Evolutionary conservation across 2,888 invertebrate species (phyloP).

Genomic region (Ceriagrion tenellum): DNA sequence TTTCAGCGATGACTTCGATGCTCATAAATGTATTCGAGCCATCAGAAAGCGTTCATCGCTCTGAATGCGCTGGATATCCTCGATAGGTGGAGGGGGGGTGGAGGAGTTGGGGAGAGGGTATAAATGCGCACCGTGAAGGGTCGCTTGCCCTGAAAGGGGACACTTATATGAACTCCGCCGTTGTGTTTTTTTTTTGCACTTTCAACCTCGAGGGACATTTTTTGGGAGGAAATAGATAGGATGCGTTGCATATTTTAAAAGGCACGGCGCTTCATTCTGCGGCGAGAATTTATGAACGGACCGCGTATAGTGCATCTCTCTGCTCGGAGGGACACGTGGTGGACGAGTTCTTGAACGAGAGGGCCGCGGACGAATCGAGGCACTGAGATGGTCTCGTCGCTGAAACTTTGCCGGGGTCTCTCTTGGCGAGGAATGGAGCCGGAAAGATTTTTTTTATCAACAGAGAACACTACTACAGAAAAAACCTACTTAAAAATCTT

Average conservation of each 20-base stretch:
- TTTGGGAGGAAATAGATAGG: too few species aligned
- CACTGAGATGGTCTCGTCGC: too few species aligned
- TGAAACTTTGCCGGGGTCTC: too few species aligned
- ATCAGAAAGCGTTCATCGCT: background rate
- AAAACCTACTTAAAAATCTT: too few species aligned
- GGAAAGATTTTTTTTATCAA: too few species aligned
- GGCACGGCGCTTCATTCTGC: background rate
- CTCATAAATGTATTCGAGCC: background rate
- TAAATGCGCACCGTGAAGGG: background rate
- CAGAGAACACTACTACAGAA: too few species aligned
- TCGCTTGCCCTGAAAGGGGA: background rate
- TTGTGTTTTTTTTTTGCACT: background rate
- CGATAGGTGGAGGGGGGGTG: too few species aligned
- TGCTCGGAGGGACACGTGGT: too few species aligned
- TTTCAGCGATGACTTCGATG: background rate
- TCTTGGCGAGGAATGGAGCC: background rate
- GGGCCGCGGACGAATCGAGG: too few species aligned
- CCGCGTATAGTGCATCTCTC: background rate
- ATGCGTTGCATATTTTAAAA: background rate
- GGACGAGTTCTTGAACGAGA: too few species aligned
- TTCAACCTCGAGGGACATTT: background rate
- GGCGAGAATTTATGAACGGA: background rate
- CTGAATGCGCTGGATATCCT: background rate
- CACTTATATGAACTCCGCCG: background rate
- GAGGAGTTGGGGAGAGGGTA: too few species aligned